These are phyloP conservation scores for Himantopus leucocephalus DNA, from an alignment of 2,113 vertebrate genomes.

Conservation along the genomic window DNA sequence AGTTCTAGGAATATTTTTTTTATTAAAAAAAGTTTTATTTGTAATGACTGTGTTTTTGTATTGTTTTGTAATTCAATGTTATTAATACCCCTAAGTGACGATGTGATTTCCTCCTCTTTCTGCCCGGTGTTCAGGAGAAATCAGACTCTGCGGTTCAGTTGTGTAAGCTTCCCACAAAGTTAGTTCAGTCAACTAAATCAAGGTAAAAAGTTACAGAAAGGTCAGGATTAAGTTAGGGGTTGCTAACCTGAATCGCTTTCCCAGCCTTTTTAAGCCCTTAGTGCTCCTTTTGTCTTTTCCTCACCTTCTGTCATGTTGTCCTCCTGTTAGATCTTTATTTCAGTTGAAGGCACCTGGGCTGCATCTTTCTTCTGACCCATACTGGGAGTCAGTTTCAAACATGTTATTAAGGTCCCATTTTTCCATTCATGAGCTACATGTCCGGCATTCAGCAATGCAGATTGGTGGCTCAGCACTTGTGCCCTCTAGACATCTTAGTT, in stretches of 20 bases:
- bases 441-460: conserved; percentile 31
- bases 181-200: conserved; percentile 63
- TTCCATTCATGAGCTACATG: conserved; percentile 3
- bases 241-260: conserved; percentile 49
- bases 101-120: background rate
- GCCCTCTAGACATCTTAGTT: background rate
- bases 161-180: conserved; percentile 58
- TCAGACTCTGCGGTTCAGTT: background rate
- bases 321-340: conserved; percentile 53
- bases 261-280: conserved; percentile 42
- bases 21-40: background rate
- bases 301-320: conserved; percentile 29
- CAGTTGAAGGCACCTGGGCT: conserved; percentile 50
- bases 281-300: conserved; percentile 53
- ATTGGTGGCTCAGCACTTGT: background rate
- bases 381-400: conserved; percentile 32
- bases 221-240: conserved; percentile 58
- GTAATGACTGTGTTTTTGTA: background rate
- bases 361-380: conserved; percentile 24
- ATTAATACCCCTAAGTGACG: background rate
- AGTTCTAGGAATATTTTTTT: background rate
- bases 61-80: background rate
- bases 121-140: background rate
- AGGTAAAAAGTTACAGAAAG: conserved; percentile 48
- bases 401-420: conserved; percentile 11